Percentiles rank a stretch among this genome's conserved stretches.
These are phyloP conservation scores for Apostichopus japonicus DNA, from an alignment of 35 echinoderm and acorn worm species.

Conservation along the genomic window DNA sequence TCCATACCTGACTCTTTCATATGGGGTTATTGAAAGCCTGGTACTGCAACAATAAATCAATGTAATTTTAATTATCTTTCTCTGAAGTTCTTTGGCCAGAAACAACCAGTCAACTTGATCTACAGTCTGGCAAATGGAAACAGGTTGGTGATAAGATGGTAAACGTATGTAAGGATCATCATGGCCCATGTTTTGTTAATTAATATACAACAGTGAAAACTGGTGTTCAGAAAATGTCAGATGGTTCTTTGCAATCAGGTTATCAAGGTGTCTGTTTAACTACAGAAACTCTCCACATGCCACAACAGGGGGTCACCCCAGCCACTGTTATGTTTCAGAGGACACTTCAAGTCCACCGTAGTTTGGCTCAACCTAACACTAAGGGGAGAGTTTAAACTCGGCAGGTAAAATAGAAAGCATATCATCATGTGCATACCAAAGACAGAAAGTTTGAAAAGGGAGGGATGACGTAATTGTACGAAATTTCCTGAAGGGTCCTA, in stretches of 20 bases:
- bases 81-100: no score
- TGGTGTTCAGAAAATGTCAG: constrained; percentile 16
- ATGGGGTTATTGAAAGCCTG: no score
- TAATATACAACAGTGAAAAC: not conserved
- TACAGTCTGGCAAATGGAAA: no score
- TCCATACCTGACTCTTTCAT: no score
- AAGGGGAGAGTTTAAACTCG: not conserved
- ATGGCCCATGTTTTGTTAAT: no score
- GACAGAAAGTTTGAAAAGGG: not conserved
- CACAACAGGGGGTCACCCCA: constrained; percentile 8
- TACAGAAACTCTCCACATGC: constrained; percentile 44
- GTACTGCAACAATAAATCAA: no score
- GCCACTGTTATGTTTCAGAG: constrained; percentile 24
- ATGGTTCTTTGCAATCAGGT: constrained; percentile 11
- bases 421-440: constrained; percentile 9
- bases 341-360: not conserved
- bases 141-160: no score
- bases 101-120: no score
- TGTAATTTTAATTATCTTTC: no score
- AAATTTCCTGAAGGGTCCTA: not conserved
- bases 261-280: constrained; percentile 31
- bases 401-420: constrained; percentile 29
- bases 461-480: not conserved
- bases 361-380: not conserved
- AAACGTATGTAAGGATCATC: no score